Percentiles rank a stretch among this genome's conserved stretches.
These are phyloP conservation scores for Mellilla xanthometata DNA, from an alignment of 2,888 invertebrate species.

Conservation along the genomic window DNA sequence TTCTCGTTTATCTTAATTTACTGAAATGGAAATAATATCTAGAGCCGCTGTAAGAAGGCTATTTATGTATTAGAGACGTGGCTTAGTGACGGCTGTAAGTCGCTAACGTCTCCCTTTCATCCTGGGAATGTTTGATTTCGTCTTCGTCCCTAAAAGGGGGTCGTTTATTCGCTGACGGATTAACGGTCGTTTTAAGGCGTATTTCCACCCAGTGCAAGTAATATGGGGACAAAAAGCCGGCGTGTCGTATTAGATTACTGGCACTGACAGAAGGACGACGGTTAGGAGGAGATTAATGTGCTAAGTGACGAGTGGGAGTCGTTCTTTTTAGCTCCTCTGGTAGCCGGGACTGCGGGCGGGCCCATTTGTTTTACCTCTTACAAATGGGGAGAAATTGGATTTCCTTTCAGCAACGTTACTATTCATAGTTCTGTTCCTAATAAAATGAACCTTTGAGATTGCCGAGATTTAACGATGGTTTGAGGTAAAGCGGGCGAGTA, in stretches of 20 bases:
- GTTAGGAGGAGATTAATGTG: conserved; percentile 76
- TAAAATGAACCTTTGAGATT: background rate
- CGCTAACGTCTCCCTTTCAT: conserved; percentile 45
- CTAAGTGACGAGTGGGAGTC: conserved; percentile 78
- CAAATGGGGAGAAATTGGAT: conserved; percentile 64
- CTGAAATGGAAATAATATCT: conserved; percentile 22
- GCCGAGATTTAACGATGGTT: background rate
- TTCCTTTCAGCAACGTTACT: conserved; percentile 47
- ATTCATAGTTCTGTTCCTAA: background rate
- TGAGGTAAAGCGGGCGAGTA: too few species aligned
- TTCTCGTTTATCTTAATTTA: conserved; percentile 23
- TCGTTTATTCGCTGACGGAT: conserved; percentile 62
- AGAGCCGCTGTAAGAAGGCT: conserved; percentile 27
- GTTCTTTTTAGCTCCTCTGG: conserved; percentile 46
- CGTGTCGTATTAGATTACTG: conserved; percentile 81
- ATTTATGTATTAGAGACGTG: conserved; percentile 26
- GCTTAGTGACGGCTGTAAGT: conserved; percentile 30
- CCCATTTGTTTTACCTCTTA: conserved; percentile 61
- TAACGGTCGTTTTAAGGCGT: conserved; percentile 66
- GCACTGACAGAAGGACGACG: conserved; percentile 76
- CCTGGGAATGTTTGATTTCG: conserved; percentile 51
- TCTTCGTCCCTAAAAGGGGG: conserved; percentile 51
- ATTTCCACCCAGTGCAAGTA: conserved; percentile 68
- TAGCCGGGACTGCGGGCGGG: conserved; percentile 51
- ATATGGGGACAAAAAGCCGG: conserved; percentile 77